phyloP scores from a whole-genome alignment of 2,888 invertebrate species.

The Chirona hameri region DNA sequence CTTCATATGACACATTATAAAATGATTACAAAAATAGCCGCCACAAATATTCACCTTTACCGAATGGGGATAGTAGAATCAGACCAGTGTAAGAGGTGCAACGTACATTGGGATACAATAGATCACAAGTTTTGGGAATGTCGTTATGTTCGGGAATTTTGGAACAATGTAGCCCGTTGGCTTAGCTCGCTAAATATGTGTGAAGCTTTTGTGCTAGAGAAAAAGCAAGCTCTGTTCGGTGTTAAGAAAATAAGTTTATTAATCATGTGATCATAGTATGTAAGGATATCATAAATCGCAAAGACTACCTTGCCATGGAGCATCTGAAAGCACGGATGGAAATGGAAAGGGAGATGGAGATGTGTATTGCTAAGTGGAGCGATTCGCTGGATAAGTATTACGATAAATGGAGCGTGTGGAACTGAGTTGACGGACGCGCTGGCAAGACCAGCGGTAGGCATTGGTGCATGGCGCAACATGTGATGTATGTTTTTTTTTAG shows the following conservation, averaged over 20 bases:
- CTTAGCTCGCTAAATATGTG: neutral
- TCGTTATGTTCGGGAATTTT: neutral
- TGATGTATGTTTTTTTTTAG: too few relatives aligned
- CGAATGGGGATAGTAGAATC: neutral
- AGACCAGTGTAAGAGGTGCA: neutral
- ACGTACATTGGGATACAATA: neutral
- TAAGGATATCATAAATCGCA: neutral
- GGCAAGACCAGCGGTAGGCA: too few relatives aligned
- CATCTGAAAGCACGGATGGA: neutral
- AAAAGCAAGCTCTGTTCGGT: neutral
- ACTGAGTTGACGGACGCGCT: neutral
- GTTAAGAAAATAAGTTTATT: neutral
- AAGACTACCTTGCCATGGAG: neutral
- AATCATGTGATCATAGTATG: neutral
- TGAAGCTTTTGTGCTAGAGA: neutral
- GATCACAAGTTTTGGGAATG: neutral
- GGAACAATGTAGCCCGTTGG: neutral
- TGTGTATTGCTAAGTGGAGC: neutral
- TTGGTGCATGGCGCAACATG: too few relatives aligned
- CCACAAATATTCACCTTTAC: neutral
- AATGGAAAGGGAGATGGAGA: too few relatives aligned
- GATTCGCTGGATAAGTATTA: neutral
- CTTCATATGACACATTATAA: neutral
- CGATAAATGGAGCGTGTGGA: conserved; percentile 7
- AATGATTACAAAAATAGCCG: neutral